Evolutionary conservation across 2,888 invertebrate species (phyloP).

Genomic region (Boloria euphrosyne): DNA sequence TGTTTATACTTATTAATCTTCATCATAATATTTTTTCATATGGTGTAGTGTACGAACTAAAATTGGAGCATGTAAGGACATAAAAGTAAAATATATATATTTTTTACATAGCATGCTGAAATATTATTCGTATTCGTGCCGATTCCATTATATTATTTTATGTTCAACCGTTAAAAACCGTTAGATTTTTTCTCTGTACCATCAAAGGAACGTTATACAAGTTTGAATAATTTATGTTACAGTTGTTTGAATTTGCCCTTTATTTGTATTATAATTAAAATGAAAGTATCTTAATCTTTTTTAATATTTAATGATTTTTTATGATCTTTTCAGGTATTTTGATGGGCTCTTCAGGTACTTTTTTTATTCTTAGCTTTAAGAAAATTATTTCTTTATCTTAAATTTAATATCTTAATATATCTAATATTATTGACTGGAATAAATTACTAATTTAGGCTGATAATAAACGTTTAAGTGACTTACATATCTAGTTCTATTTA

Average conservation of each 20-base stretch:
- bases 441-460: too few species aligned
- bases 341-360: conserved; percentile 27
- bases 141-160: background rate
- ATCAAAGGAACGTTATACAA: conserved; percentile 36
- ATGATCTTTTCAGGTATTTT: conserved; percentile 17
- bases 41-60: too few species aligned
- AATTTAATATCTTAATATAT: too few species aligned
- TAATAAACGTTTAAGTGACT: too few species aligned
- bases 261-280: conserved; percentile 24
- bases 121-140: too few species aligned
- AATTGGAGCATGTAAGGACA: too few species aligned
- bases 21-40: too few species aligned
- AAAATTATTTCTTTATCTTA: background rate
- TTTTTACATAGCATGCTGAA: too few species aligned
- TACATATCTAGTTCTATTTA: too few species aligned
- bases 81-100: too few species aligned
- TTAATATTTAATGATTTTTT: conserved; percentile 26
- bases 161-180: conserved; percentile 22
- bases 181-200: conserved; percentile 29
- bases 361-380: conserved; percentile 3
- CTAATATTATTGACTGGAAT: too few species aligned
- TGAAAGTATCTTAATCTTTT: conserved; percentile 6
- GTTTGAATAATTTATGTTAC: conserved; percentile 38
- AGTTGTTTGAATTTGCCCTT: conserved; percentile 26
- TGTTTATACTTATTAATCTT: too few species aligned